A percentile compares a stretch with the other conserved stretches of the same genome.
Evolutionary conservation across 2,113 vertebrate species (phyloP).

Genomic region (Ellobius talpinus): DNA sequence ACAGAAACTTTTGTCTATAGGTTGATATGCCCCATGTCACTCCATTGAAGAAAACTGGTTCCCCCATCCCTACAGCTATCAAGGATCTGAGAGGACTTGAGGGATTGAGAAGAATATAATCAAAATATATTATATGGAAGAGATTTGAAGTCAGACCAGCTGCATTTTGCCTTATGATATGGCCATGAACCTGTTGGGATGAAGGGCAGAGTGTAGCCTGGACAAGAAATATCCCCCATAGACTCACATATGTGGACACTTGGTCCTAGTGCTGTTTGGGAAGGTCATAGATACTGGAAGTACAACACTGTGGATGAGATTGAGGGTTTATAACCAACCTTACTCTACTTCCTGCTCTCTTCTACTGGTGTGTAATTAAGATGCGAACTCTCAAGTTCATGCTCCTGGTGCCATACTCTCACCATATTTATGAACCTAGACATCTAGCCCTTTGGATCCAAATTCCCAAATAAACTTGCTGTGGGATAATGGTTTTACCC

Average conservation of each 20-base stretch:
- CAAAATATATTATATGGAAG: neutral
- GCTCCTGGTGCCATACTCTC: neutral
- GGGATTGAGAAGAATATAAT: neutral
- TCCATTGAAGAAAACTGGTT: neutral
- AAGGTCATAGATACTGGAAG: neutral
- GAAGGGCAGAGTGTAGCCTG: neutral
- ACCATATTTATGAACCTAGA: neutral
- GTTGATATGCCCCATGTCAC: neutral
- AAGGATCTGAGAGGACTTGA: neutral
- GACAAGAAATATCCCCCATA: neutral
- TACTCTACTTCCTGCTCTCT: neutral
- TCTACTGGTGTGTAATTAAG: neutral
- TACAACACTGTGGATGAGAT: neutral
- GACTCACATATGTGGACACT: neutral
- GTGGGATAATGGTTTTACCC: no score
- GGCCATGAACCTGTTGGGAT: neutral
- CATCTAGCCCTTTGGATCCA: neutral
- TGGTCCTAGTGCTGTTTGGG: neutral
- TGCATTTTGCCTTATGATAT: neutral
- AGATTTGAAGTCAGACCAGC: neutral
- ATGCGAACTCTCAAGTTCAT: neutral
- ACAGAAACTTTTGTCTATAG: neutral
- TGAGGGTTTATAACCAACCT: neutral
- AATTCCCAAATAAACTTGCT: neutral
- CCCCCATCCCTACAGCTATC: neutral